Base-by-base conservation (phyloP, 2,113 vertebrate species). In the Piprites chloris region DNA sequence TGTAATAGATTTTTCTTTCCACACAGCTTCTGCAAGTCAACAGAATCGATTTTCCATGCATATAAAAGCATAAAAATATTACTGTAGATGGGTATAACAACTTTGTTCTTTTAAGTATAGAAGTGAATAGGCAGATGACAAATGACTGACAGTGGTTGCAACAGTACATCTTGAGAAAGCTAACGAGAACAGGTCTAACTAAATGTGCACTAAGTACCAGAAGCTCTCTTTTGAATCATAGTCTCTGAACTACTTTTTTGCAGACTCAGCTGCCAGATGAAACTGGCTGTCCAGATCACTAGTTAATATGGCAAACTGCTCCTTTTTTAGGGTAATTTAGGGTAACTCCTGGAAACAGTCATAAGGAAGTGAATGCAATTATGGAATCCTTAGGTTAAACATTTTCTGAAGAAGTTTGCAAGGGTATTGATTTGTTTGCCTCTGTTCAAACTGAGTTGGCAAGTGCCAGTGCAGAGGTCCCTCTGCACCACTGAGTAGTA, bases 401-500 rank as follows among this genome's bases (percentile, higher is more conserved):
- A 5, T 15, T 32, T 65, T 83, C 55, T 56, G 12, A 79, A 82
- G 58, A 68, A 28, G 15, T 83, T 65, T 47, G 33, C 12, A 46
- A 55, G 71, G 55, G 7, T 76, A 50, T 62, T 59, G 14, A 30
- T 87, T 68, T 75, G 5, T 39, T 85, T 87, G 22, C 55, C 5
- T 73, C 30, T 62, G 14, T 67, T 35, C 13, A 72, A 80, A 41
- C 20, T 44, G 14, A 69, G 28, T 6, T 39, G 47, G 30, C 15
- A 78, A 74, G 33, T 0, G 1, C 13, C 26, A 52, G 9, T 50
- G 18, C 24, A 85, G 12, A 75, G 14, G 5, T 55, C 0, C 1
- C 12, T 9, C 14, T 69, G 11, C 9, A 73, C n/a, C 24, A 61
- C 3, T 11, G 9, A 61, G 12, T 33, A 55, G 11, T 62, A 46